phyloP scores from a whole-genome alignment of 2,797 vertebrate genomes.

The Pachyuromys duprasi region DNA sequence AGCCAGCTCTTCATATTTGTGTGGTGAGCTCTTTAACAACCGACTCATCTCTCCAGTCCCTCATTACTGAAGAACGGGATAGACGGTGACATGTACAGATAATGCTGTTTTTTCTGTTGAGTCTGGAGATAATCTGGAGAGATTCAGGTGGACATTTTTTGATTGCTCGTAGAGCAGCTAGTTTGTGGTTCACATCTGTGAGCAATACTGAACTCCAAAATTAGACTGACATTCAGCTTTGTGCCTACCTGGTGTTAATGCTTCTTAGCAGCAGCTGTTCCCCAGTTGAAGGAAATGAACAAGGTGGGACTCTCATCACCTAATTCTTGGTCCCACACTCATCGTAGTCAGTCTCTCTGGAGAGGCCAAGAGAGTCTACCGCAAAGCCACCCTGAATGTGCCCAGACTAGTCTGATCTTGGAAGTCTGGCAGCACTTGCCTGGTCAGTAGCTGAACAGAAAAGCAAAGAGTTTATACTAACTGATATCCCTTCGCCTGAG shows the following conservation, averaged over 20 bases:
- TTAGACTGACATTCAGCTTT: background rate
- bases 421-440: background rate
- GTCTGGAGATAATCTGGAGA: background rate
- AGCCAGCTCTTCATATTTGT: background rate
- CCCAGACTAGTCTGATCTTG: background rate
- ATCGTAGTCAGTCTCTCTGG: background rate
- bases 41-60: background rate
- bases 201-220: background rate
- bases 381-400: background rate
- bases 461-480: background rate
- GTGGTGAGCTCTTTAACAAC: background rate
- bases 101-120: background rate
- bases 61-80: background rate
- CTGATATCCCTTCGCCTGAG: background rate
- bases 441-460: background rate
- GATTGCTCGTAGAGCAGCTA: background rate
- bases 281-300: background rate
- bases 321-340: background rate
- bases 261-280: background rate
- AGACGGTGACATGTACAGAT: background rate
- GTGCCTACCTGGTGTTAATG: background rate
- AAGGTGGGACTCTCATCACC: background rate
- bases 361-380: background rate
- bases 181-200: background rate
- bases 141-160: background rate